Evolutionary conservation across 2,797 vertebrate species (phyloP).

Genomic region (Spinus olivaceus): DNA sequence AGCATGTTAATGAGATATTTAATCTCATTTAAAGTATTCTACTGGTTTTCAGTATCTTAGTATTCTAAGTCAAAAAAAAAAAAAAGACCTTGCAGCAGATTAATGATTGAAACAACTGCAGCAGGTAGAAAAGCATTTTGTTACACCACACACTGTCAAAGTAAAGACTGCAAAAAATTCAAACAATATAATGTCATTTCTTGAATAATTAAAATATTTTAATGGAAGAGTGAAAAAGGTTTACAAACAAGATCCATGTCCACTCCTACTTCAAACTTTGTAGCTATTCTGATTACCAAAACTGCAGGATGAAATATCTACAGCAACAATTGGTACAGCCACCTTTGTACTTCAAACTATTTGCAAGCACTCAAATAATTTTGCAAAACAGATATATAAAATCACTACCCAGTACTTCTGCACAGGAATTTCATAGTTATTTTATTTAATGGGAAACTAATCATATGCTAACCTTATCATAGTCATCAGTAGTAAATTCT

Average conservation of each 20-base stretch:
- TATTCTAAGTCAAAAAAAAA: background rate
- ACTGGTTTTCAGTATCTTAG: background rate
- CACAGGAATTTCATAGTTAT: background rate
- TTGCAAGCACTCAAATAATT: background rate
- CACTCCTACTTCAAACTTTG: background rate
- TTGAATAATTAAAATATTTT: background rate
- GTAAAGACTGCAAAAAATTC: background rate
- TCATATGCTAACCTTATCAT: conserved; percentile 80
- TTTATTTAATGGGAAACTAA: background rate
- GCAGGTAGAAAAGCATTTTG: background rate
- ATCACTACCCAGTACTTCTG: background rate
- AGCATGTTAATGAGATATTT: background rate
- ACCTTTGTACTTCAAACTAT: background rate
- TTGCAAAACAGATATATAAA: background rate
- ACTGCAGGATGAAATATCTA: background rate
- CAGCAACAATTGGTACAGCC: background rate
- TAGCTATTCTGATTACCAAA: background rate
- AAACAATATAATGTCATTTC: background rate
- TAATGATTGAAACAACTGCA: background rate
- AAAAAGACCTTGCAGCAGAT: background rate
- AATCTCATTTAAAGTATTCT: background rate
- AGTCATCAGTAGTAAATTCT: conserved; percentile 85
- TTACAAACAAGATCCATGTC: background rate
- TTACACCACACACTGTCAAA: background rate
- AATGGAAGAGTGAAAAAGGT: background rate